Evolutionary conservation across 64 coral and sea anemone species (phyloP), one percentile per base, ranked within the genome.

Genomic region (Cladopsammia gracilis): DNA sequence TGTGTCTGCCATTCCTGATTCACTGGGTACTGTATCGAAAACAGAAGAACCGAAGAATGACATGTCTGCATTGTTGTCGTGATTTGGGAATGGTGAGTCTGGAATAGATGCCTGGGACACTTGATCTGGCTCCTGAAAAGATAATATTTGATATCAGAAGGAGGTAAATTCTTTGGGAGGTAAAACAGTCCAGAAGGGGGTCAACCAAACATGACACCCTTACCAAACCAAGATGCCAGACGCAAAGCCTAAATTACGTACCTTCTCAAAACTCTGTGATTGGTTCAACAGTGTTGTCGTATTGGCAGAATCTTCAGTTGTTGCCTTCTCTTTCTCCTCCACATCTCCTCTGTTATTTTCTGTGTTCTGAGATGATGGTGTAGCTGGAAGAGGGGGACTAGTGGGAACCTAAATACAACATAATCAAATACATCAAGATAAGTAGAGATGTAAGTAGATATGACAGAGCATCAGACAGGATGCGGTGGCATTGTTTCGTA

Each of bases 31-130:
- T 44, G 77, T 14, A 6, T 88, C 64, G 51, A 98, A 69, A 8
- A 98, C 89, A 6, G 96, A 90, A 13, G 88, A 44, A 16, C 96
- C 71, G 74, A 98, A 98, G 58, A 98, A 94, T 64, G 88, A 58
- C 57, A 50, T 13, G 45, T 84, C 62, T 6, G 45, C 10, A 52
- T 15, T 68, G 62, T 48, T 50, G 46, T 84, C 62, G 22, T 50
- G 80, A 22, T 20, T 49, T 10, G 79, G 18, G 61, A 52, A 84
- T 67, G 80, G 62, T 12, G 42, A 48, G 18, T 68, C 80, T 23
- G 72, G 72, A 20, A 84, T 10, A 1, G 80, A 84, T 67, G 19
- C 42, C 45, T 84, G 80, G 1, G 80, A 84, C 18, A 84, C 61
- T 68, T 84, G 80, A 84, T 84, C 80, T 48, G 80, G 80, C 19